These are phyloP conservation scores for Oncopodura yosiiana DNA, from an alignment of 1,140 invertebrate species.

Conservation along the genomic window DNA sequence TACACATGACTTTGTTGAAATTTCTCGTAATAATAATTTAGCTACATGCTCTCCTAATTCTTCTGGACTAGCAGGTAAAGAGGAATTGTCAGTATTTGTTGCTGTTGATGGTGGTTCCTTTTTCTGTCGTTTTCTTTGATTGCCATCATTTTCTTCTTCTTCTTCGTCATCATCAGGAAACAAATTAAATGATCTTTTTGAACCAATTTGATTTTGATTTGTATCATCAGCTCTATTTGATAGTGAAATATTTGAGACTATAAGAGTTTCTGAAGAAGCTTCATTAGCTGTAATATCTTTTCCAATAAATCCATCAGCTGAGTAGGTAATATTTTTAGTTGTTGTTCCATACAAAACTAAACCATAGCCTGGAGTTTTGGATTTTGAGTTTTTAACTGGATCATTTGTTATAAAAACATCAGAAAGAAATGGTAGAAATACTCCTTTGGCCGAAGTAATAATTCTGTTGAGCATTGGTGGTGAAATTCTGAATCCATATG, in stretches of 20 bases:
- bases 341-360: constrained; percentile 57
- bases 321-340: constrained; percentile 69
- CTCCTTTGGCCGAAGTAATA: constrained; percentile 82
- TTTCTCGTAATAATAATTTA: constrained; percentile 72
- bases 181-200: constrained; percentile 25
- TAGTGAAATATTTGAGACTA: background rate
- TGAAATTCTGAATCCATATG: constrained; percentile 79
- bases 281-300: constrained; percentile 8
- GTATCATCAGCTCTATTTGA: constrained; percentile 1
- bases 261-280: background rate
- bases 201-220: background rate
- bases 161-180: constrained; percentile 26
- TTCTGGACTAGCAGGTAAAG: constrained; percentile 54
- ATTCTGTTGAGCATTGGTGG: constrained; percentile 83
- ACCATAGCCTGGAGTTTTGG: constrained; percentile 31
- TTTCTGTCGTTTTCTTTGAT: background rate
- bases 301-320: constrained; percentile 48
- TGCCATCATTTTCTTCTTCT: constrained; percentile 1
- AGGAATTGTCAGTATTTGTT: constrained; percentile 37
- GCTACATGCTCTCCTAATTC: constrained; percentile 79
- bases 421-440: constrained; percentile 80
- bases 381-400: constrained; percentile 41
- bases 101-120: background rate
- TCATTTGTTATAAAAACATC: constrained; percentile 86
- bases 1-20: constrained; percentile 81